These are phyloP conservation scores for Artemia franciscana DNA, from an alignment of 1,140 invertebrate species.

Conservation along the genomic window DNA sequence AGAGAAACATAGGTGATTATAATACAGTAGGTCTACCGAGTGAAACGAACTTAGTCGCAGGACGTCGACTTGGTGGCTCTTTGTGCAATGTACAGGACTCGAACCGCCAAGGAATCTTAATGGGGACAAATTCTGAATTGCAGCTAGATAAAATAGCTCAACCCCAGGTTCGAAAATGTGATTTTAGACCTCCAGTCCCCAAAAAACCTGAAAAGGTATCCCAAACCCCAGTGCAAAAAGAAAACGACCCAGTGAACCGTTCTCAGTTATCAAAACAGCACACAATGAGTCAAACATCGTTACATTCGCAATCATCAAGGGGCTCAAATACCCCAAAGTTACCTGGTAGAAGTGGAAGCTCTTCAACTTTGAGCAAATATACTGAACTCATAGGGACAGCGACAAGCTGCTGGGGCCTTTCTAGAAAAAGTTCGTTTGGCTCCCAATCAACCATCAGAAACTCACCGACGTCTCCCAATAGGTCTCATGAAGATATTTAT, in stretches of 20 bases:
- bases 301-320: background rate
- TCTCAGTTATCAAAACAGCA: background rate
- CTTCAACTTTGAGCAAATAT: background rate
- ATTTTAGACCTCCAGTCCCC: background rate
- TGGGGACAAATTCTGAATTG: background rate
- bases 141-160: background rate
- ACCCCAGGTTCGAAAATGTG: background rate
- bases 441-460: background rate
- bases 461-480: background rate
- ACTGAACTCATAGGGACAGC: background rate
- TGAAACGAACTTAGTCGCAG: background rate
- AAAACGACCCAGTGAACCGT: background rate
- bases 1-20: background rate
- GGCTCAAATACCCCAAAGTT: background rate
- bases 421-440: background rate
- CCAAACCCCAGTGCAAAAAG: background rate
- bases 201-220: background rate
- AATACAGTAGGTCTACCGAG: background rate
- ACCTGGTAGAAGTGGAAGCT: background rate
- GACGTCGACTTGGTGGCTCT: background rate
- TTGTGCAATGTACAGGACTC: background rate
- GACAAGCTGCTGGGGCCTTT: background rate
- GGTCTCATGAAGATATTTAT: background rate
- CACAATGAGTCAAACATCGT: background rate
- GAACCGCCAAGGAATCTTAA: background rate